Percentiles rank a stretch among this genome's conserved stretches.
Conservation (phyloP, 2,113 vertebrate species). For the Leucoraja erinaceus region DNA sequence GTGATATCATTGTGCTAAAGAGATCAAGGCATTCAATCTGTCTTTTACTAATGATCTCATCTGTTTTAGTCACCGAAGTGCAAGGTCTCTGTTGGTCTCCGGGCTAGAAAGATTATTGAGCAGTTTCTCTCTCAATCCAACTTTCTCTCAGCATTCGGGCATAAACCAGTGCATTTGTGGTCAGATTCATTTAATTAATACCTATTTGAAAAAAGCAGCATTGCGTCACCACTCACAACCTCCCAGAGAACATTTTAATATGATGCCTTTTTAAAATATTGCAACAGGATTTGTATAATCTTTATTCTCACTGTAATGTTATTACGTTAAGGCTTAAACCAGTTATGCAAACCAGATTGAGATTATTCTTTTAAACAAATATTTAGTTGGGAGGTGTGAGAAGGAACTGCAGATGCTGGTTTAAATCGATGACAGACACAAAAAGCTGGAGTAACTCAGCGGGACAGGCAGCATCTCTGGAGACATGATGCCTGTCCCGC, state of each 20-base stretch:
- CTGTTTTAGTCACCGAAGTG: constrained; percentile 10
- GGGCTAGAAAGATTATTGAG: neutral
- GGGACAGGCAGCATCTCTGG: too few relatives aligned
- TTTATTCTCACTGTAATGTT: too few relatives aligned
- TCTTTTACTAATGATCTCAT: neutral
- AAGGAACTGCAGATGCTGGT: too few relatives aligned
- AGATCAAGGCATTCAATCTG: neutral
- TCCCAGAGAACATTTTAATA: neutral
- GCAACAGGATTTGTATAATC: neutral
- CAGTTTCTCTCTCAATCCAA: neutral
- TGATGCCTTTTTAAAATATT: neutral
- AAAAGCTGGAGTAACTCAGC: too few relatives aligned
- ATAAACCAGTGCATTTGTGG: neutral
- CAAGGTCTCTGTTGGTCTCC: neutral
- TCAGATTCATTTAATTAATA: neutral
- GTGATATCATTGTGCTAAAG: neutral
- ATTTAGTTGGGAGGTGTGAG: neutral
- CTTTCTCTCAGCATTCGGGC: neutral
- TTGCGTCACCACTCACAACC: neutral
- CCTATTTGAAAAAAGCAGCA: neutral
- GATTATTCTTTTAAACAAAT: neutral
- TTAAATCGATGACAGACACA: too few relatives aligned
- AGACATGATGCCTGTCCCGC: too few relatives aligned
- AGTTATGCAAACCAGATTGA: neutral
- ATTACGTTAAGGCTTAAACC: neutral